Evolutionary conservation across 2,888 invertebrate genomes (phyloP).

Genomic region (Camponotus fellah): DNA sequence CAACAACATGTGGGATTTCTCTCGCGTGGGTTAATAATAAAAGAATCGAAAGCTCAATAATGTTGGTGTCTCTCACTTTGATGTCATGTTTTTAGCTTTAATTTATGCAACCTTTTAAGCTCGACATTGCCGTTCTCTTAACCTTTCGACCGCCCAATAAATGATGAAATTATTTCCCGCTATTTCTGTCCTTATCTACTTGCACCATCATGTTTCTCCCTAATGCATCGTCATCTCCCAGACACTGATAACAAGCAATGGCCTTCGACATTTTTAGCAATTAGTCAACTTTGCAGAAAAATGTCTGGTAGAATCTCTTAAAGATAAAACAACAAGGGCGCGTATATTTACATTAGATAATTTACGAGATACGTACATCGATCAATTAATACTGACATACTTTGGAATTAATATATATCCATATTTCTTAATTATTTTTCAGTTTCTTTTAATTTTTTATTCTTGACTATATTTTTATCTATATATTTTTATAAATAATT

Average conservation of each 20-base stretch:
- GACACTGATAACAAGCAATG: constrained; percentile 4
- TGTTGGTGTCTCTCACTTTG: neutral
- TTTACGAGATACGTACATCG: neutral
- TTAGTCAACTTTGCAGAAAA: constrained; percentile 20
- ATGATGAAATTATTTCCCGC: constrained; percentile 56
- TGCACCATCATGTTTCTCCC: constrained; percentile 1
- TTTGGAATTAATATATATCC: neutral
- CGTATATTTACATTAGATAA: constrained; percentile 10
- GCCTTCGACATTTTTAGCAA: constrained; percentile 49
- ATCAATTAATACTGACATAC: constrained; percentile 6
- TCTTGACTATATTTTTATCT: neutral
- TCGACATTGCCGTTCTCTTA: constrained; percentile 59
- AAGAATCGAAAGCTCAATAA: constrained; percentile 26
- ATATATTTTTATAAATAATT: neutral
- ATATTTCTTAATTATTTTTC: neutral
- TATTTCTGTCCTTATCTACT: constrained; percentile 42
- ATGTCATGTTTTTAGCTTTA: constrained; percentile 25
- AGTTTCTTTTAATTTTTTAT: neutral
- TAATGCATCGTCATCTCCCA: neutral
- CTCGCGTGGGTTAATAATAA: constrained; percentile 25
- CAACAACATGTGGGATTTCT: neutral
- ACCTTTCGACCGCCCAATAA: constrained; percentile 58
- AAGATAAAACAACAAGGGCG: constrained; percentile 12
- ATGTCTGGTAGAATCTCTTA: neutral
- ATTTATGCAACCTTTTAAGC: constrained; percentile 56